Evolutionary conservation across 2,888 invertebrate genomes (phyloP).

Genomic region (Archaeoteleia sp.): DNA sequence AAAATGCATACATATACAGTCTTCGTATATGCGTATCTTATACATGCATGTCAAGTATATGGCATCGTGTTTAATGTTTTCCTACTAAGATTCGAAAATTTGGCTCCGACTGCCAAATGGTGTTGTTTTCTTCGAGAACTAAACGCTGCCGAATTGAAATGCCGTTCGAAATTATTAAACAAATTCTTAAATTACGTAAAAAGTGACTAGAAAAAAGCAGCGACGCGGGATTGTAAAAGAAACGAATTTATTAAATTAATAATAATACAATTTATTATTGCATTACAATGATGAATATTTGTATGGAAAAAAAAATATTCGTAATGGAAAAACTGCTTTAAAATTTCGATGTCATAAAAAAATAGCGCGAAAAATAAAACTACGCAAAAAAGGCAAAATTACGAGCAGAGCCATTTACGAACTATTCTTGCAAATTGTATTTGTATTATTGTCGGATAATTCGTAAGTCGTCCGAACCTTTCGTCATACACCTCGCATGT

Average conservation of each 20-base stretch:
- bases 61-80: conserved; percentile 19
- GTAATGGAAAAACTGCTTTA: too few species aligned
- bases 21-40: conserved; percentile 5
- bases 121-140: conserved; percentile 11
- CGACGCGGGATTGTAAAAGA: too few species aligned
- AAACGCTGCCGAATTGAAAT: conserved; percentile 60
- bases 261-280: too few species aligned
- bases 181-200: too few species aligned
- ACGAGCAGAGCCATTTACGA: conserved; percentile 40
- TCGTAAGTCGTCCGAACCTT: conserved; percentile 20
- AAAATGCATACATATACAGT: background rate
- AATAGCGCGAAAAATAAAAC: too few species aligned
- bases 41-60: conserved; percentile 23
- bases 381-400: conserved; percentile 38
- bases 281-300: too few species aligned
- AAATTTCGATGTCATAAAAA: too few species aligned
- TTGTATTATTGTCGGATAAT: background rate
- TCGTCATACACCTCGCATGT: conserved; percentile 32
- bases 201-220: too few species aligned
- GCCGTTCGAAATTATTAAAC: conserved; percentile 27
- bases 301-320: too few species aligned
- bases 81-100: conserved; percentile 4
- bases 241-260: too few species aligned
- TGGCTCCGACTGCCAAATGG: conserved; percentile 8
- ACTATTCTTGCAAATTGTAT: conserved; percentile 5